Evolutionary conservation across 2,888 invertebrate species (phyloP), one percentile per base, ranked within the genome.

Genomic region (Meandrusa payeni): DNA sequence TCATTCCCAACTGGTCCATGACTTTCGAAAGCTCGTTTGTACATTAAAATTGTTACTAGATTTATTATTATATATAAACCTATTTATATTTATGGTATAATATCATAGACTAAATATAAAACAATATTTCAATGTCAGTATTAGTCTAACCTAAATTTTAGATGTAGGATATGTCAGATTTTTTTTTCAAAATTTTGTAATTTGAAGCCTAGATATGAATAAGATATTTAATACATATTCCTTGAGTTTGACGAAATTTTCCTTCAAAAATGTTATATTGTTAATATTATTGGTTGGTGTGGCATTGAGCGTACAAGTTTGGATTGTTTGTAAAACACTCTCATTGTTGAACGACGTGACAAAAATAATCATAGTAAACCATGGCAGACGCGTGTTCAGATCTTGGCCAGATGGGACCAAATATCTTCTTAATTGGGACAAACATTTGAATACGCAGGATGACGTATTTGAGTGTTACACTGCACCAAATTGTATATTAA

Each of bases 401-500:
- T 15, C 24, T 6, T 33, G 9, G 15, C 44, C 28, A 4, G 6
- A 12, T 3, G 11, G 11, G n/a, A 13, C 22, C 6, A 22, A 17
- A 17, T 39, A 39, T 6, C 17, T 44, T 4, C 22, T 44, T 3
- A 26, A 45, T 39, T 11, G 45, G 41, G 34, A 40, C 4, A 36
- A 40, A 31, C 27, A 38, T 7, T 41, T 48, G 41, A 41, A 41
- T n/a, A 26, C 36, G 31, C 48, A 47, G 10, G 27, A 47, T 6
- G 41, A 12, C 0, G 41, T 59, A 32, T 58, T 61, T 7, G 13
- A 31, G 12, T 37, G 37, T 19, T 73, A 69, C 42, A 41, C 57
- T 10, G 27, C 55, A 20, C 52, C 47, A 11, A 64, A 69, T 38
- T 76, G 74, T 38, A 34, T 61, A 39, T 60, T 73, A 10, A 69